Conservation (phyloP, 64 coral and sea anemone genomes). For the Porites australiensis region DNA sequence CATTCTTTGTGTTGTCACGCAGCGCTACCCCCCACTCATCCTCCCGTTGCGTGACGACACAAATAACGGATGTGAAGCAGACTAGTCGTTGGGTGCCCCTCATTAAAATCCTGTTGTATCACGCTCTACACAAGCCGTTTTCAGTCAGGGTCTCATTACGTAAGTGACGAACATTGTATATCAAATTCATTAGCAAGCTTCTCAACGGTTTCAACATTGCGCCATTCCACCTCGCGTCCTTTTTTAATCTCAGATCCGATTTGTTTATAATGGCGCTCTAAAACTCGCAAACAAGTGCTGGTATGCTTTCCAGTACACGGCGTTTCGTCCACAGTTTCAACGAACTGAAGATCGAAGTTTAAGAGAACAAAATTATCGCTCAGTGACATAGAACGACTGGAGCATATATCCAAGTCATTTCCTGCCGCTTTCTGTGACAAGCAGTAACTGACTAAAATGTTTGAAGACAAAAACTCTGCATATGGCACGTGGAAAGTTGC, state of each 20-base stretch:
- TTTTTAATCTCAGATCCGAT: conserved; percentile 29
- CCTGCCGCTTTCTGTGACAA: conserved; percentile 4
- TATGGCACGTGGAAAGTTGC: too few species aligned
- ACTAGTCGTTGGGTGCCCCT: too few species aligned
- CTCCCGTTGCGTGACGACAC: too few species aligned
- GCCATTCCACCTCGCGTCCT: conserved; percentile 22
- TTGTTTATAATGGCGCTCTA: neutral
- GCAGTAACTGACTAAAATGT: conserved; percentile 27
- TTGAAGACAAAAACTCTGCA: neutral
- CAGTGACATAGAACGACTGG: neutral
- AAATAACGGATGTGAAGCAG: too few species aligned
- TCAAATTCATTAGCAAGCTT: conserved; percentile 5
- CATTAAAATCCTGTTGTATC: too few species aligned
- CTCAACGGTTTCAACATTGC: conserved; percentile 14
- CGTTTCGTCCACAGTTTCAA: neutral
- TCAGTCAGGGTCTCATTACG: too few species aligned
- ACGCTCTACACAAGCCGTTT: too few species aligned
- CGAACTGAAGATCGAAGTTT: conserved; percentile 44
- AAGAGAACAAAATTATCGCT: conserved; percentile 28
- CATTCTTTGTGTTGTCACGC: too few species aligned
- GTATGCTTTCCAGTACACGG: conserved; percentile 16
- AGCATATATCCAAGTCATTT: neutral
- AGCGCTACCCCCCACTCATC: too few species aligned
- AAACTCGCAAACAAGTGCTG: conserved; percentile 27
- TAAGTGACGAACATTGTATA: neutral